A percentile compares a stretch with the other conserved stretches of the same genome.
phyloP scores from a whole-genome alignment of 2,113 vertebrate species.

The Colius striatus region DNA sequence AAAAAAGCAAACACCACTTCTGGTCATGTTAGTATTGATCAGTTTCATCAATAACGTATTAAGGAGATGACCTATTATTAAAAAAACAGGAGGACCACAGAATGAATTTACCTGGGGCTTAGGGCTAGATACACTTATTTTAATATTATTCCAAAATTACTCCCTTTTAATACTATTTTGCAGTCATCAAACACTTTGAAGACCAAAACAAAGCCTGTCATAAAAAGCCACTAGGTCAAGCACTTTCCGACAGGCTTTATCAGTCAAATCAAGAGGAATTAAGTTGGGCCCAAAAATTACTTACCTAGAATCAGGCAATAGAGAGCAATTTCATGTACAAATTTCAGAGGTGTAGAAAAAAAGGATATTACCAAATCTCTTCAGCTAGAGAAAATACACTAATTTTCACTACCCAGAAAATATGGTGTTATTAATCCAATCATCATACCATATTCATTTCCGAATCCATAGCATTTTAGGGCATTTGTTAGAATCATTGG shows the following conservation, averaged over 20 bases:
- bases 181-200: background rate
- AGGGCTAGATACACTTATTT: background rate
- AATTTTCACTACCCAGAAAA: background rate
- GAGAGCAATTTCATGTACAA: background rate
- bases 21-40: background rate
- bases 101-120: background rate
- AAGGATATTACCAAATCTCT: background rate
- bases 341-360: background rate
- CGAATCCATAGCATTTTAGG: background rate
- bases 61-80: background rate
- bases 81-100: background rate
- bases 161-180: background rate
- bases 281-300: background rate
- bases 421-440: background rate
- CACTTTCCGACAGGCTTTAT: background rate
- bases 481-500: background rate
- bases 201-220: background rate
- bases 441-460: background rate
- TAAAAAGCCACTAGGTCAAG: background rate
- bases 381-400: background rate
- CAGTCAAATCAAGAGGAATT: background rate
- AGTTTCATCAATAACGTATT: background rate
- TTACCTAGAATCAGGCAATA: background rate
- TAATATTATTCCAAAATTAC: background rate
- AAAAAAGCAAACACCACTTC: background rate